These are phyloP conservation scores for Wasmannia auropunctata DNA, from an alignment of 1,140 invertebrate species.

Conservation along the genomic window DNA sequence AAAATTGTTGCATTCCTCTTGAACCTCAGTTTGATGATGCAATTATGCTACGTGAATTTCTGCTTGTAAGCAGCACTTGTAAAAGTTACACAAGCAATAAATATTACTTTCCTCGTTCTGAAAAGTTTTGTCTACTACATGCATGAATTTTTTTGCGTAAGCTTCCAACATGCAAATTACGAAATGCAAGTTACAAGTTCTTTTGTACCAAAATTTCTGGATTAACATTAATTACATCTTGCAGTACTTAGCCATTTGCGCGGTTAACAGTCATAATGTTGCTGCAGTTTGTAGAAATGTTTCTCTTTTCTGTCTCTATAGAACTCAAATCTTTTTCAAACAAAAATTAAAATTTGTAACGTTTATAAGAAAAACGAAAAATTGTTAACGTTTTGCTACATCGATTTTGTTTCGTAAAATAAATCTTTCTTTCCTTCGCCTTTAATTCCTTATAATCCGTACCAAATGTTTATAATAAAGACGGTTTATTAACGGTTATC, in stretches of 20 bases:
- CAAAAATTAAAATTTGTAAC: neutral
- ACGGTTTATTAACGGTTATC: conserved; percentile 3
- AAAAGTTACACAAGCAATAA: conserved; percentile 28
- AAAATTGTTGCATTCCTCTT: neutral
- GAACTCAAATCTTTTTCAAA: neutral
- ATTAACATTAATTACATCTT: conserved; percentile 34
- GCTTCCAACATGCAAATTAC: neutral
- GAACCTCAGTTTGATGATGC: neutral
- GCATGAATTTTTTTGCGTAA: neutral
- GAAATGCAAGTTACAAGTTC: neutral
- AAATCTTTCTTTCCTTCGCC: neutral
- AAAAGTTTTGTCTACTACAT: conserved; percentile 2
- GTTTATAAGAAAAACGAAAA: neutral
- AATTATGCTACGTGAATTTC: neutral
- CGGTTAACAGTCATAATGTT: neutral
- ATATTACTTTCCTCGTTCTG: conserved; percentile 19
- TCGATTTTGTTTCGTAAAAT: neutral
- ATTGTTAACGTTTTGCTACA: neutral
- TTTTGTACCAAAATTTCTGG: neutral
- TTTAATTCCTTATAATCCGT: neutral
- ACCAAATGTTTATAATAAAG: neutral
- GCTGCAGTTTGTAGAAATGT: neutral
- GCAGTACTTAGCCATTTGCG: neutral
- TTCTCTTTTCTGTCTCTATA: neutral
- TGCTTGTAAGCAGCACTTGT: neutral